Base-by-base conservation (phyloP, 2,113 vertebrate genomes). In the Meriones unguiculatus region DNA sequence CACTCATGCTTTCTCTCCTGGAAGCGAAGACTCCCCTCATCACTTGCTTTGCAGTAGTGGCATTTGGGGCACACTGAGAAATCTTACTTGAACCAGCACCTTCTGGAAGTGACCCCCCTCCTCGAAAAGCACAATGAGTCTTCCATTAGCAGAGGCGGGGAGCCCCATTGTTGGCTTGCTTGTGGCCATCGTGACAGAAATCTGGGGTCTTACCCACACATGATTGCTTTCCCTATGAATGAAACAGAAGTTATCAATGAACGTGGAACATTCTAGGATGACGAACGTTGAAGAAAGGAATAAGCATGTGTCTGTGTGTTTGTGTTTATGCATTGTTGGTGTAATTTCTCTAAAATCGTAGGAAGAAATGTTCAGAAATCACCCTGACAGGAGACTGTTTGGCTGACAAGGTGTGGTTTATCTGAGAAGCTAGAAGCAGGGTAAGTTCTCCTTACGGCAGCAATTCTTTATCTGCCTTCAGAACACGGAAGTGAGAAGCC, bases 131-230 rank as follows among this genome's bases (percentile, higher is more conserved):
- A 97, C 78, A 0, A 32, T 80, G 96, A 87, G 7, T 89, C 30
- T 86, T 98, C 67, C 18, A 5, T 97, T 98, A 96, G 96, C 95
- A 97, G 97, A 98, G 96, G 90, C 98, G 96, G 95, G 97, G 24
- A 98, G 98, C 99, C 35, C 98, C 99, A 98, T 52, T 98, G 95
- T 94, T 30, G 24, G 52, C 89, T 95, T 87, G 50, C 32, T 72
- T 96, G 86, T 73, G 72, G 64, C 41, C n/a, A 13, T 78, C 87
- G 22, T 84, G 67, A 5, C 97, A 93, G 73, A 88, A 38, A 96
- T 76, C 65, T 93, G 57, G 65, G 77, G 46, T 50, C 93, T 94
- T 97, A 75, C 32, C 1, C 32, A 85, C 97, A 67, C 90, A 22
- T 96, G 75, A 59, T 88, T 97, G 64, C 95, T 90, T 96, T 94